These are phyloP conservation scores for Rapana venosa DNA, from an alignment of 2,888 invertebrate genomes.

Conservation along the genomic window DNA sequence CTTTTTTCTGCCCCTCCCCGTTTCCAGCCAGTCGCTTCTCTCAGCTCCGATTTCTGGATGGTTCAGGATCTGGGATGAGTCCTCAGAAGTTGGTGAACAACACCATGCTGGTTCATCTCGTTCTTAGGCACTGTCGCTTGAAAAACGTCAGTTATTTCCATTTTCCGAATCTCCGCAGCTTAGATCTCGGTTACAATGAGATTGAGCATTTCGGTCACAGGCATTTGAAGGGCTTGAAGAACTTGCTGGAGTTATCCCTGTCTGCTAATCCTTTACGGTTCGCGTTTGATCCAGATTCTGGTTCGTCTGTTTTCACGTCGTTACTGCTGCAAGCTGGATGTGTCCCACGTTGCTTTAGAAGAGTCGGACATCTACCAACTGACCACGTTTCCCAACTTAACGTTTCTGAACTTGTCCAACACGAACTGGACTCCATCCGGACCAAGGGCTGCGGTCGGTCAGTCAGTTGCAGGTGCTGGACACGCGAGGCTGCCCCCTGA, in stretches of 20 bases:
- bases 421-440: background rate
- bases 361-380: background rate
- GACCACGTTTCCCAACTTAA: background rate
- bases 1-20: background rate
- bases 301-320: background rate
- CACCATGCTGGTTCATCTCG: conserved; percentile 9
- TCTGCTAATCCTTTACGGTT: conserved; percentile 21
- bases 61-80: background rate
- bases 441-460: background rate
- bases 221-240: background rate
- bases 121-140: background rate
- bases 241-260: conserved; percentile 29
- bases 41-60: conserved; percentile 12
- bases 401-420: background rate
- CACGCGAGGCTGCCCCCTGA: conserved; percentile 18
- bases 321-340: background rate
- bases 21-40: background rate
- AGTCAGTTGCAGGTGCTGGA: background rate
- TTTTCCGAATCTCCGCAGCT: conserved; percentile 25
- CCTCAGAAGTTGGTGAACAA: background rate
- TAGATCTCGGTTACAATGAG: conserved; percentile 11
- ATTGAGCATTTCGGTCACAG: background rate
- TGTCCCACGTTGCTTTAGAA: background rate
- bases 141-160: background rate
- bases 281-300: background rate